A percentile compares a stretch with the other conserved stretches of the same genome.
phyloP scores from a whole-genome alignment of 2,888 invertebrate species.

The Epinotia bilunana region DNA sequence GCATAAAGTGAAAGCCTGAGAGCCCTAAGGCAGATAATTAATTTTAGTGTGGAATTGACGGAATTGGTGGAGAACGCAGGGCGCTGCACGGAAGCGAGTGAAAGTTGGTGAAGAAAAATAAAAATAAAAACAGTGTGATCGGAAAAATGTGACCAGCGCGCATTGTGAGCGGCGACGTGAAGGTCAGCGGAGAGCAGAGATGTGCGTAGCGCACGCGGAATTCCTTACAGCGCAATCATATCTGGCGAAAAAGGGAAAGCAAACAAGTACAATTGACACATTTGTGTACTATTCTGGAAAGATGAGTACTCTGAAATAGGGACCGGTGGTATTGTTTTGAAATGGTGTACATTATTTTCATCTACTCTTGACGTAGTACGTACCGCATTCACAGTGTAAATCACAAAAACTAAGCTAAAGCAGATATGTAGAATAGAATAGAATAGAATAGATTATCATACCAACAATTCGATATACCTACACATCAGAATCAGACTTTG shows the following conservation, averaged over 20 bases:
- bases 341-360: too few species aligned
- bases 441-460: too few species aligned
- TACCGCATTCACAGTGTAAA: too few species aligned
- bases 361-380: not conserved
- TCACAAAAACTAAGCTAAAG: too few species aligned
- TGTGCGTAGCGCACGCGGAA: conserved; percentile 37
- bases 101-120: conserved; percentile 60
- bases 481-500: not conserved
- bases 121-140: conserved; percentile 51
- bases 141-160: conserved; percentile 34
- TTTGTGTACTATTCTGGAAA: not conserved
- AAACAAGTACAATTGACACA: conserved; percentile 5
- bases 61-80: conserved; percentile 61
- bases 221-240: conserved; percentile 12
- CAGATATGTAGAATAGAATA: too few species aligned
- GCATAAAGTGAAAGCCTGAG: conserved; percentile 60
- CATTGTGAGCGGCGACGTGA: conserved; percentile 57
- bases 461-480: not conserved
- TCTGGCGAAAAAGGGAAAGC: conserved; percentile 11
- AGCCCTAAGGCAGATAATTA: conserved; percentile 53
- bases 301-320: not conserved
- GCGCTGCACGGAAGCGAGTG: conserved; percentile 66
- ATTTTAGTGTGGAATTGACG: conserved; percentile 58
- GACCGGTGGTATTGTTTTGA: not conserved
- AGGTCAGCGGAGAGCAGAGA: conserved; percentile 59